Conservation (phyloP, 1,140 invertebrate species). For the Agrilus planipennis region DNA sequence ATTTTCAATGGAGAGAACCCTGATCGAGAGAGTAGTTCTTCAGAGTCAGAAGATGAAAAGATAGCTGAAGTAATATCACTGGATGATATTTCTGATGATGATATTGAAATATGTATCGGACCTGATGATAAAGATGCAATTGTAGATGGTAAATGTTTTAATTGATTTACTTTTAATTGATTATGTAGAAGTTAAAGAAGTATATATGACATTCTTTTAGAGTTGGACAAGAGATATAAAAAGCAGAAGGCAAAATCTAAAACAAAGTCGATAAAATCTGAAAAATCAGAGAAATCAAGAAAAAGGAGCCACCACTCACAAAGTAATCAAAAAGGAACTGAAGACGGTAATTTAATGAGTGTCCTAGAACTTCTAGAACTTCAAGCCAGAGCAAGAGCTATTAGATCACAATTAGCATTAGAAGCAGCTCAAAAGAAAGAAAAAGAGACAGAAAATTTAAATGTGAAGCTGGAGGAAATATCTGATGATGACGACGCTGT, state of each 20-base stretch:
- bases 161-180: neutral
- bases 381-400: constrained; percentile 49
- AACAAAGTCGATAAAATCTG: constrained; percentile 18
- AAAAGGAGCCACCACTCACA: constrained; percentile 1
- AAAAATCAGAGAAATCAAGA: constrained; percentile 8
- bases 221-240: constrained; percentile 6
- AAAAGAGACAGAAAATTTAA: constrained; percentile 6
- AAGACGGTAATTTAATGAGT: constrained; percentile 35
- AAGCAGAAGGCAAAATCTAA: constrained; percentile 19
- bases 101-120: constrained; percentile 11
- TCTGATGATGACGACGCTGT: constrained; percentile 21
- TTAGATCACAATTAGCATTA: constrained; percentile 46
- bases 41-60: constrained; percentile 21
- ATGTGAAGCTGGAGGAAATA: constrained; percentile 10
- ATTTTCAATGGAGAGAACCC: constrained; percentile 30
- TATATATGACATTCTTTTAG: neutral
- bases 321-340: constrained; percentile 4
- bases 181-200: too few species aligned
- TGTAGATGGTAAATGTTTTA: neutral
- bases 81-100: constrained; percentile 31
- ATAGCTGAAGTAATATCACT: constrained; percentile 27
- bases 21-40: constrained; percentile 26
- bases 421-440: constrained; percentile 27
- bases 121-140: neutral
- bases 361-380: constrained; percentile 50